Conservation (phyloP, 2,113 vertebrate genomes). For the Catagonus wagneri region DNA sequence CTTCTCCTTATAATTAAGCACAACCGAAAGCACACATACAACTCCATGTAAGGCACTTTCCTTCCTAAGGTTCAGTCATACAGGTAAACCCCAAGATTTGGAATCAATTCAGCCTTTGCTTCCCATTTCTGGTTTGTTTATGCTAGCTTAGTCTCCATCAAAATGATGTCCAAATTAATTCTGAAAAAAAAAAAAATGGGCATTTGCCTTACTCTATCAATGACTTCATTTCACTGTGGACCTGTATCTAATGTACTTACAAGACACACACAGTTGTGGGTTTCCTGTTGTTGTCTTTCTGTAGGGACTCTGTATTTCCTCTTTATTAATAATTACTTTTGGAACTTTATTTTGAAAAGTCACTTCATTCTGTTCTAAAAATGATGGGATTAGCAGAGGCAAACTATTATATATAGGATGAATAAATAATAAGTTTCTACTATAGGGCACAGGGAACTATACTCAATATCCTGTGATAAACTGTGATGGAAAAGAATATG, state of each 20-base stretch:
- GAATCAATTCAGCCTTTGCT: conserved; percentile 83
- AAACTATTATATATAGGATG: no score
- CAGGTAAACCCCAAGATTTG: conserved; percentile 85
- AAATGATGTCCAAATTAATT: conserved; percentile 87
- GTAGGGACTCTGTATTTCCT: not conserved
- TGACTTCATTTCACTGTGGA: conserved; percentile 80
- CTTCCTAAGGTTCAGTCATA: conserved; percentile 71
- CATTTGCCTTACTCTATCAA: conserved; percentile 84
- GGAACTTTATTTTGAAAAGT: not conserved
- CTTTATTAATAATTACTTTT: not conserved
- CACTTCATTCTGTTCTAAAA: not conserved
- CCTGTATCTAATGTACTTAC: conserved; percentile 76
- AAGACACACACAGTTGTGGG: conserved; percentile 56
- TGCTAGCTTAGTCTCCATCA: conserved; percentile 82
- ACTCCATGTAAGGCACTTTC: conserved; percentile 53
- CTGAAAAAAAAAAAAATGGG: conserved; percentile 86
- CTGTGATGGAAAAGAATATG: no score
- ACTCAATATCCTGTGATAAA: no score
- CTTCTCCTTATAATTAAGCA: conserved; percentile 68
- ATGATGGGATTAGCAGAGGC: no score
- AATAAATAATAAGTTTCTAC: no score
- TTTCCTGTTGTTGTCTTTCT: not conserved
- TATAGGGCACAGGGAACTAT: no score
- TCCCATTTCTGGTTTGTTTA: conserved; percentile 84
- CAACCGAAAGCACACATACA: conserved; percentile 79